Evolutionary conservation across 1,140 invertebrate genomes (phyloP).

Genomic region (Drosophila willistoni): DNA sequence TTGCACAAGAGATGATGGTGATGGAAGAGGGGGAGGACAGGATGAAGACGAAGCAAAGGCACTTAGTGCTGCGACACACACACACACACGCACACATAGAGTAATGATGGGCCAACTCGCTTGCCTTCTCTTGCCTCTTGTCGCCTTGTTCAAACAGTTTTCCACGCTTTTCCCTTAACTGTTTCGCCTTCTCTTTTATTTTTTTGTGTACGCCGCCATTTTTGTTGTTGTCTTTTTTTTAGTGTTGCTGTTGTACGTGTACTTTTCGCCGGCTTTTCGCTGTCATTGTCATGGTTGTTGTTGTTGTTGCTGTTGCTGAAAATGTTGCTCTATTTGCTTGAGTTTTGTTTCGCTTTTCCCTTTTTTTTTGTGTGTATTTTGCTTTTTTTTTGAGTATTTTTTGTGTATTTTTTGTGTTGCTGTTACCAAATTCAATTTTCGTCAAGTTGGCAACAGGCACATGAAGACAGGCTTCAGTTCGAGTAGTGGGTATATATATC

Average conservation of each 20-base stretch:
- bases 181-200: slow-evolving; percentile 39
- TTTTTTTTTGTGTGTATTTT: slow-evolving; percentile 11
- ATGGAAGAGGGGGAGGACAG: not conserved
- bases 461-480: slow-evolving; percentile 43
- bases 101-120: slow-evolving; percentile 25
- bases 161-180: slow-evolving; percentile 36
- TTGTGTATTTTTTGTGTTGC: slow-evolving; percentile 42
- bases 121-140: slow-evolving; percentile 10
- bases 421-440: slow-evolving; percentile 66
- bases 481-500: slow-evolving; percentile 14
- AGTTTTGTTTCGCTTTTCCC: slow-evolving; percentile 40
- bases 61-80: slow-evolving; percentile 35
- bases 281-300: slow-evolving; percentile 49
- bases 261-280: slow-evolving; percentile 44
- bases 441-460: slow-evolving; percentile 65
- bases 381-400: slow-evolving; percentile 15
- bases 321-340: slow-evolving; percentile 55
- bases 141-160: slow-evolving; percentile 55
- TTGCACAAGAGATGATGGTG: slow-evolving; percentile 20
- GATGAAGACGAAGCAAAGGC: slow-evolving; percentile 35
- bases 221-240: slow-evolving; percentile 32
- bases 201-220: slow-evolving; percentile 60
- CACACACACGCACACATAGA: slow-evolving; percentile 19
- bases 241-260: slow-evolving; percentile 26
- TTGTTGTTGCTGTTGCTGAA: slow-evolving; percentile 22